Evolutionary conservation across 2,113 vertebrate species (phyloP), one percentile per base, ranked within the genome.

Genomic region (Corvus moneduloides): DNA sequence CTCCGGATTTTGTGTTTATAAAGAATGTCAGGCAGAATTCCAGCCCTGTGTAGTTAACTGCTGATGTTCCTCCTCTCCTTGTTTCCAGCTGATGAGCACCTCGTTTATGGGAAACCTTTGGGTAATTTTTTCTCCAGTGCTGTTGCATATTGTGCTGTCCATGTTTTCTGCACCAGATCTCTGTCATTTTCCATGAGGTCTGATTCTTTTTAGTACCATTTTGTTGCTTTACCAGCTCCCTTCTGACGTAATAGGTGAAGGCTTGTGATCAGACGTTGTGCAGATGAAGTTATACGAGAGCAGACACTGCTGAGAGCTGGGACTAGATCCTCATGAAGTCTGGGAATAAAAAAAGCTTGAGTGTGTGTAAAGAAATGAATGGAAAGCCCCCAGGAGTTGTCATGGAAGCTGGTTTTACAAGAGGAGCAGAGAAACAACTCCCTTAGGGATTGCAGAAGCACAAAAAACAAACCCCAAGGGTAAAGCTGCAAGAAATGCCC

Each of bases 311-410:
- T 28, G 39, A 11, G 1, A 43, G 27, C 72, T 54, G 55, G 28
- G 55, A 37, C 32, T 24, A 4, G 3, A 15, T 13, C 72, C 48
- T 16, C 9, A 3, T 28, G 37, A 69, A 83, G 23, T 7, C 58
- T 55, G 11, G 44, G 71, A 35, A 12, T 6, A 20, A 72, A 87
- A 74, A 56, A 44, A 21, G 18, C 21, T 43, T 9, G 12, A 55
- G 10, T 2, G 1, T 8, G 14, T 2, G 0, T 4, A 44, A 27
- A 37, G 49, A 89, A 85, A 35, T 18, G 0, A 17, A 51, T 9
- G 81, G 87, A 76, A 95, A 95, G 37, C 46, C 75, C 89, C 78
- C 13, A 9, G 8, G 1, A 55, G n/a, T 7, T 46, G 32, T 22
- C 41, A 51, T 3, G n/a, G 52, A 55, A 80, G 83, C 9, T 73